A percentile compares a stretch with the other conserved stretches of the same genome.
phyloP scores from a whole-genome alignment of 2,797 vertebrate species.

The Sebastolobus alascanus region DNA sequence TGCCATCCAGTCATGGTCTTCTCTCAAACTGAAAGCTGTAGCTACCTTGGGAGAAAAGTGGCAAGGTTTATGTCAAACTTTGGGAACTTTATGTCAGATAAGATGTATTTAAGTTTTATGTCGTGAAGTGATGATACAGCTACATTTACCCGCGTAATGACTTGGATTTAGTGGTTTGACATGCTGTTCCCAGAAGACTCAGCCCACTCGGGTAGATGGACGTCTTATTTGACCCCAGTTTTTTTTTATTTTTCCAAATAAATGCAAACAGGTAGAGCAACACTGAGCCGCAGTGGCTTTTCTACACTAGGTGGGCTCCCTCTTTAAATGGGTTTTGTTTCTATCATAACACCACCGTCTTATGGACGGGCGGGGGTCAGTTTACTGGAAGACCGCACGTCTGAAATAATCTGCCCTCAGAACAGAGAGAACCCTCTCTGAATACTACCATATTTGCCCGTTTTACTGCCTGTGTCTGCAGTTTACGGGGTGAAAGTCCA shows the following conservation, averaged over 20 bases:
- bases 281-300: slow-evolving; percentile 38
- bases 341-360: slow-evolving; percentile 71
- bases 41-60: background rate
- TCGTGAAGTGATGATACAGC: slow-evolving; percentile 8
- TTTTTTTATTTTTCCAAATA: slow-evolving; percentile 11
- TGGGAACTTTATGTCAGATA: background rate
- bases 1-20: background rate
- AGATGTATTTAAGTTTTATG: slow-evolving; percentile 2
- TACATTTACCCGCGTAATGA: slow-evolving; percentile 24
- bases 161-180: slow-evolving; percentile 29
- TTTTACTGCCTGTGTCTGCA: slow-evolving; percentile 78
- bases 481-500: slow-evolving; percentile 80
- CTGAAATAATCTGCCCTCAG: slow-evolving; percentile 73
- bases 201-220: background rate
- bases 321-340: slow-evolving; percentile 75
- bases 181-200: slow-evolving; percentile 22
- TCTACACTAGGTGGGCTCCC: slow-evolving; percentile 60
- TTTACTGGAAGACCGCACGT: slow-evolving; percentile 75
- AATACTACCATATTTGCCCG: slow-evolving; percentile 69
- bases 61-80: background rate
- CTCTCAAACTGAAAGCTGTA: slow-evolving; percentile 6
- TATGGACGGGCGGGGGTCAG: slow-evolving; percentile 62
- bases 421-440: slow-evolving; percentile 72
- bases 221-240: slow-evolving; percentile 12
- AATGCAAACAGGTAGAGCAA: slow-evolving; percentile 53